Evolutionary conservation across 2,113 vertebrate species (phyloP).

Genomic region (Raja brachyura): DNA sequence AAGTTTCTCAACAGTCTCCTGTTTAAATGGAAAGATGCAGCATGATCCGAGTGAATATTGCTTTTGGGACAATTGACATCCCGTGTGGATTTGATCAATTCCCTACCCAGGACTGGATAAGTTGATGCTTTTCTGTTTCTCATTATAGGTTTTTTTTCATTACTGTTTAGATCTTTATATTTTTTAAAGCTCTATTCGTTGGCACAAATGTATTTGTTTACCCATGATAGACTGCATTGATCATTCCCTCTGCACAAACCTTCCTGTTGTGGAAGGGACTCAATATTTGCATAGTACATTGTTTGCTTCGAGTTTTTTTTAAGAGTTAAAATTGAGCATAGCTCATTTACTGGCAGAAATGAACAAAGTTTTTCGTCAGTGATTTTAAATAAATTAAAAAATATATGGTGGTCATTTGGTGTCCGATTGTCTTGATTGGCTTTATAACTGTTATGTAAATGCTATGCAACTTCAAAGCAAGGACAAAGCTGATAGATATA

Average conservation of each 20-base stretch:
- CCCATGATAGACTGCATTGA: neutral
- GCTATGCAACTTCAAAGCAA: neutral
- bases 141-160: neutral
- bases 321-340: neutral
- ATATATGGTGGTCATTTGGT: neutral
- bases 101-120: neutral
- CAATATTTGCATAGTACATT: neutral
- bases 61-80: too few relatives aligned
- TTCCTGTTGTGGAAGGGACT: neutral
- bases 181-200: neutral
- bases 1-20: neutral
- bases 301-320: neutral
- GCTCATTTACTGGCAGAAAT: neutral
- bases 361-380: neutral
- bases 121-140: neutral
- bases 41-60: neutral
- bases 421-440: neutral
- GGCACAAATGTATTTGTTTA: neutral
- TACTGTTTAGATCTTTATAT: neutral
- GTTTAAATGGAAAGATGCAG: neutral
- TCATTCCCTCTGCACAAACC: neutral
- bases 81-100: conserved; percentile 1
- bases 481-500: neutral
- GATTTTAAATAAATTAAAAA: neutral
- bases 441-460: neutral